Conservation (phyloP, 2,113 vertebrate genomes). For the Oxyura jamaicensis region DNA sequence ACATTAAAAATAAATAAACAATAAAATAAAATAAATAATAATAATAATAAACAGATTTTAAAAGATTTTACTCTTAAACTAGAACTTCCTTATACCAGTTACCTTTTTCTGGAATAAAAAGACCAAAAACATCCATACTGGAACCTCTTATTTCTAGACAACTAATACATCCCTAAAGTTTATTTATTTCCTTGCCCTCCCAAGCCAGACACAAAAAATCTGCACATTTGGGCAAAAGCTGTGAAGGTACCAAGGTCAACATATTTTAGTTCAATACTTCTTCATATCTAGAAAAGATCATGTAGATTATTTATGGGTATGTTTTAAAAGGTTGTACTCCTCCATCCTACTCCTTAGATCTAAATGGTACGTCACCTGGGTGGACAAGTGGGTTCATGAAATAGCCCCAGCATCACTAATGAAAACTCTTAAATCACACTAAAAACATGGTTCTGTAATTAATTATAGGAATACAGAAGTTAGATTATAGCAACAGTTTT, state of each 20-base stretch:
- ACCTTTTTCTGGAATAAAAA: background rate
- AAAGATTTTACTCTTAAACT: background rate
- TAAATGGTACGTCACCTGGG: background rate
- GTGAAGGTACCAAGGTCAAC: background rate
- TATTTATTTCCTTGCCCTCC: background rate
- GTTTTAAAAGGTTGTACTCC: conserved; percentile 22
- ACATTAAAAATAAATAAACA: background rate
- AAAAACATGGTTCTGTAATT: background rate
- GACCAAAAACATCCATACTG: background rate
- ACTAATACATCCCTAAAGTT: background rate
- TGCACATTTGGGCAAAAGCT: conserved; percentile 35
- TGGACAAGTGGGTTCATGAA: background rate
- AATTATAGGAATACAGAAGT: background rate
- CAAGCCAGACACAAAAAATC: background rate
- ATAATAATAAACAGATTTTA: background rate
- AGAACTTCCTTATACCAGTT: background rate
- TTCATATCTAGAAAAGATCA: background rate
- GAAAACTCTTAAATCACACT: background rate
- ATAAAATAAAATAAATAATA: background rate
- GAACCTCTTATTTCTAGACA: background rate
- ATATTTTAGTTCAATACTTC: background rate
- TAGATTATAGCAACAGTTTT: background rate
- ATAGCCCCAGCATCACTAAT: background rate
- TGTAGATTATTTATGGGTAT: conserved; percentile 1
- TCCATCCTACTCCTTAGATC: background rate